Conservation (phyloP, 2,797 vertebrate genomes). For the Serranus cabrilla region DNA sequence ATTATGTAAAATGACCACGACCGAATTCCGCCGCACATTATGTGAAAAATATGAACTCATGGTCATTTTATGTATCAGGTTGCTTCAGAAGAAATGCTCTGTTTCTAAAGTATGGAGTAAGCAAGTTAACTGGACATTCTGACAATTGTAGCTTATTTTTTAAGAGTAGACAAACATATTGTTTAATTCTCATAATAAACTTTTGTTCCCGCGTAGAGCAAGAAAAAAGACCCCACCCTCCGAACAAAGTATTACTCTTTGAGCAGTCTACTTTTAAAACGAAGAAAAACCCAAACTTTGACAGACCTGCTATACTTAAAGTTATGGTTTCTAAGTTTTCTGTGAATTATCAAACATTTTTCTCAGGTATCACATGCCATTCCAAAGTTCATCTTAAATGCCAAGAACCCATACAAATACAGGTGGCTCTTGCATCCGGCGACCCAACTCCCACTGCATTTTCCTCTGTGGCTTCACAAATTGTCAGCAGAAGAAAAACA, state of each 20-base stretch:
- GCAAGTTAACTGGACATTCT: background rate
- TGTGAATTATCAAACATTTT: background rate
- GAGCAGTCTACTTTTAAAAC: no score
- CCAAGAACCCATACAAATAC: background rate
- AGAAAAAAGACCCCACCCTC: background rate
- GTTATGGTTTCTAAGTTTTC: no score
- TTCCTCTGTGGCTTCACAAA: conserved; percentile 33
- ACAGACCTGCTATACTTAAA: background rate
- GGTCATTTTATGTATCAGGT: no score
- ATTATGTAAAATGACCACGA: no score
- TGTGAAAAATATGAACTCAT: no score
- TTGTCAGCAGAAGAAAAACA: conserved; percentile 26
- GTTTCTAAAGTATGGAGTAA: background rate
- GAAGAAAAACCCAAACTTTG: background rate
- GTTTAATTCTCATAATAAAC: background rate
- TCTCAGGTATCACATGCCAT: background rate
- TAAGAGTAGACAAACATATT: background rate
- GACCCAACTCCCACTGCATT: conserved; percentile 1
- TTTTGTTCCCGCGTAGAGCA: background rate
- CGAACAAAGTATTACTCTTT: background rate
- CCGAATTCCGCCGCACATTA: no score
- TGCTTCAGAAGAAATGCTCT: background rate
- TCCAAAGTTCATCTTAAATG: background rate
- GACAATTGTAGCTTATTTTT: background rate
- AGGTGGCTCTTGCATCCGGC: background rate